Evolutionary conservation across 2,797 vertebrate species (phyloP), one percentile per base, ranked within the genome.

Genomic region (Synaphobranchus kaupii): DNA sequence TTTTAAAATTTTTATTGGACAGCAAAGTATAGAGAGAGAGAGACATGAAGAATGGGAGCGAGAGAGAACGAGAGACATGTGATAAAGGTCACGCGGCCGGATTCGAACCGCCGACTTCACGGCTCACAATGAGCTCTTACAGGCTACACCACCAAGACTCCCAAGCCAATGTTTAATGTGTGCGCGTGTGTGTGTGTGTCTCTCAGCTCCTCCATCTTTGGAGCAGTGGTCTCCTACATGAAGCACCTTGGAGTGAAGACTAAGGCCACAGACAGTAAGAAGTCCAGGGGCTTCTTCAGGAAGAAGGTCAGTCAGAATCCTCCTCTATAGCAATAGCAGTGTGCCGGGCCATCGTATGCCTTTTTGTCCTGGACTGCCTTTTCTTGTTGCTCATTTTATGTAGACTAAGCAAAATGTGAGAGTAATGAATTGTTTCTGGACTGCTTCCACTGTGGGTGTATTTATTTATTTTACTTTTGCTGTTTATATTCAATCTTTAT

Each of bases 181-280:
- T 56, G 31, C 52, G 44, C 31, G 20, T 68, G 25, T 56, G 8
- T 76, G 17, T 31, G 25, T 84, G n/a, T 63, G 22, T 81, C 39
- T 58, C 17, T 22, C 63, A 98, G 97, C 90, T 95, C 97, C 1
- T 94, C 97, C 22, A 97, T 98, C 87, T 97, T 98, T 90, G 86
- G 88, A 0, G 96, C 97, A 0, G 96, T 98, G 86, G 94, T 91
- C 86, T 93, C 93, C 52, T 98, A 97, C 91, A 98, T 98, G 98
- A 98, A 98, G 91, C 95, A 97, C 86, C 95, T 98, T 0, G 98
- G 97, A 28, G 97, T 98, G 48, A 97, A 97, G 93, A 96, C 94
- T 91, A 97, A 96, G 91, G 91, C 94, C 0, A 94, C 95, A 0
- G 98, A 98, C 92, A 96, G 94, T 91, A 98, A 98, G 94, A 98